Evolutionary conservation across 2,888 invertebrate genomes (phyloP), one percentile per base, ranked within the genome.

Genomic region (Laothoe populi): DNA sequence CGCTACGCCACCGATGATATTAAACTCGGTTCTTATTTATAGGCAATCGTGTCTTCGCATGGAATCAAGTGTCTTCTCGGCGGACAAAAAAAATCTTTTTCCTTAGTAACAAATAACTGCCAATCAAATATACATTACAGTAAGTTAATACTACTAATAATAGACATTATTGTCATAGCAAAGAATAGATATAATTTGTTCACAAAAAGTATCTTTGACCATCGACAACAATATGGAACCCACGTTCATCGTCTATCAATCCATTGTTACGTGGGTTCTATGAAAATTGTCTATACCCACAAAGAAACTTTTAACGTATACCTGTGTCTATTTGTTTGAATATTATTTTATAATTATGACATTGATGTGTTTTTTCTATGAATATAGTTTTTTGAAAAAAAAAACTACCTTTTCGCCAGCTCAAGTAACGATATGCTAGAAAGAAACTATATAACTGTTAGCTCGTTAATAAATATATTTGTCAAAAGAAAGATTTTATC

Each of bases 121-220:
- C 19, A 44, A 42, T 44, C 19, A 44, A 19, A 19, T 44, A 44
- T 19, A 44, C 44, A 44, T 44, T 44, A 44, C 44, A 19, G 19
- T 19, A 8, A 19, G 44, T 44, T 19, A 19, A 44, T 35, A 19
- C 19, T 19, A 53, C 26, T 31, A 26, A 49, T 31, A 49, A 53
- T 35, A 19, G 11, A 31, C 31, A 19, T 35, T 31, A 53, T 53
- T 53, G 53, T 53, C 31, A 53, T n/a, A 49, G 31, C 16, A 49
- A 49, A 53, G 16, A 53, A 53, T 53, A 19, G 53, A 11, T n/a
- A 1, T 24, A 48, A n/a, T 49, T 5, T 19, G 35, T 31, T 0
- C n/a, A 53, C 53, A 31, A 53, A 53, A 53, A 53, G 11, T 44
- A 44, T 44, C 24, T 48, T 19, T 19, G 19, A 31, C 19, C 53